Base-by-base conservation (phyloP, 1,140 invertebrate genomes). In the Pachyrhynchus sulphureomaculatus region DNA sequence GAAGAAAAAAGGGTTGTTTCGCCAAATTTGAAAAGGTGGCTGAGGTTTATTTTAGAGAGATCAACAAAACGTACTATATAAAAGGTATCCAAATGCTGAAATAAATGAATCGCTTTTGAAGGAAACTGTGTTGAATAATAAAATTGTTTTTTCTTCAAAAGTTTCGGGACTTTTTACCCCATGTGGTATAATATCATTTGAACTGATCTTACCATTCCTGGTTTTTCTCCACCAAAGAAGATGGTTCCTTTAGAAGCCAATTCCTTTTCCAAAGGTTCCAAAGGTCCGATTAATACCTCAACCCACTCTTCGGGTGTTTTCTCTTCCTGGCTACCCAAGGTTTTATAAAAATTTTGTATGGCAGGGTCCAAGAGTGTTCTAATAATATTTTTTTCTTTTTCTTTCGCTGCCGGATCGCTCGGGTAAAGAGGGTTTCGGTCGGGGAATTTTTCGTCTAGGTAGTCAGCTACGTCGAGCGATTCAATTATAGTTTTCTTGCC, bases 401-500 rank as follows among this genome's bases (percentile, higher is more conserved):
- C 17, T 47, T 24, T 24, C 5, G 21, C 18, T 13, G 17, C 21
- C 6, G 91, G 88, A 76, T 93, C 88, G 10, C 76, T 77, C 3
- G 90, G 82, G 66, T 87, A 82, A 0, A 95, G 76, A 18, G 81
- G 84, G 17, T 39, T 39, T 34, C 88, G 69, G 4, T 4, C 6
- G 0, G 86, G 83, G 77, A 90, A 91, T 37, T 82, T 83, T 57
- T 95, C 89, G 71, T 96, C 91, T 20, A 96, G 72, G 74, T 90
- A 95, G 70, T 96, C 90, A 36, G 85, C 83, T 44, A 91, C 88
- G 13, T 93, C 82, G 21, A 91, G 72, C 66, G 91, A 94, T 76
- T 96, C 93, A 56, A 86, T 89, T 0, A 94, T 74, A 5, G 84
- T 78, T 37, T 88, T 80, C 32, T 77, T 79, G 24, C 86, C 85